These are phyloP conservation scores for Brachionus rubens DNA, from an alignment of 1,140 invertebrate species.

Conservation along the genomic window DNA sequence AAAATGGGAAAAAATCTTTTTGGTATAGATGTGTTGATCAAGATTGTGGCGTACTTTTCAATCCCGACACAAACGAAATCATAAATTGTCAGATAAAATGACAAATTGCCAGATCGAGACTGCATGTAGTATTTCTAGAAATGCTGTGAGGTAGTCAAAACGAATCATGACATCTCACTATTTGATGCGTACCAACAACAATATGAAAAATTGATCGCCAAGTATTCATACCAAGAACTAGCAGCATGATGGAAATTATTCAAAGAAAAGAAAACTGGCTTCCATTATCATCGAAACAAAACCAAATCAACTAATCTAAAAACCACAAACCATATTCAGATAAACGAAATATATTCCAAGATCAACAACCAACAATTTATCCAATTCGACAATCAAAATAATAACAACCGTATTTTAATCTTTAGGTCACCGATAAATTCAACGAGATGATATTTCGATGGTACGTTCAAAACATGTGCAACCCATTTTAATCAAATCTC, in stretches of 20 bases:
- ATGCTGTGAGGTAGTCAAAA: no score
- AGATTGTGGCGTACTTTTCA: no score
- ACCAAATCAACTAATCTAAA: constrained; percentile 6
- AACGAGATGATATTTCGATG: neutral
- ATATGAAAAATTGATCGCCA: neutral
- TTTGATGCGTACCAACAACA: no score
- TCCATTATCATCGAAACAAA: neutral
- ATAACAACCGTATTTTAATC: neutral
- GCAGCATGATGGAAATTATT: neutral
- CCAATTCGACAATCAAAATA: neutral
- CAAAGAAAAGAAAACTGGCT: neutral
- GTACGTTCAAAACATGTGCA: neutral
- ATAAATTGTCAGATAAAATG: no score
- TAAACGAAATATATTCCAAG: neutral
- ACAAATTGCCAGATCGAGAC: no score
- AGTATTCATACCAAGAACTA: constrained; percentile 4
- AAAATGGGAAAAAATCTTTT: no score
- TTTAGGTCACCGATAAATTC: neutral
- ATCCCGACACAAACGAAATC: no score
- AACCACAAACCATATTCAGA: neutral
- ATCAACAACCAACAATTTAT: neutral
- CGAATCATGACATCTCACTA: no score
- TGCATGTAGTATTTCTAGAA: no score
- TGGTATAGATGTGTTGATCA: no score
- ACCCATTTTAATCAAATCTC: neutral